These are phyloP conservation scores for Calameuta filiformis DNA, from an alignment of 2,888 invertebrate species.

Conservation along the genomic window DNA sequence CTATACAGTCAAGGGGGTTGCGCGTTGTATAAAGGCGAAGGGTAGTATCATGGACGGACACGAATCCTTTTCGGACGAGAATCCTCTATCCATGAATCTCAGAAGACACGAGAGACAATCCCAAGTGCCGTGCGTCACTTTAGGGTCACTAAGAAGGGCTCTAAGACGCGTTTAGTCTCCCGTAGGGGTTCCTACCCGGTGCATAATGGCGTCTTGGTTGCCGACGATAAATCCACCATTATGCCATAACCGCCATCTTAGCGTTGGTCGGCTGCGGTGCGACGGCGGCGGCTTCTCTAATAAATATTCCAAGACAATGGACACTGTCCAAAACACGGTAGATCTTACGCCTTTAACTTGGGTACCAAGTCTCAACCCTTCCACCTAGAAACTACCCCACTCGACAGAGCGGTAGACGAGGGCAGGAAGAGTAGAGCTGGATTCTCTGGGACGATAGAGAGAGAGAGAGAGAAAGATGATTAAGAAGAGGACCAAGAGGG, in stretches of 20 bases:
- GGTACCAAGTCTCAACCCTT: conserved; percentile 55
- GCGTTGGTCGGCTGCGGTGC: conserved; percentile 23
- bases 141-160: conserved; percentile 6
- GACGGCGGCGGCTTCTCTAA: conserved; percentile 50
- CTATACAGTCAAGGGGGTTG: no score
- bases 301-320: conserved; percentile 66
- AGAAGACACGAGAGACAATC: neutral
- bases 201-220: conserved; percentile 14
- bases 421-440: conserved; percentile 5
- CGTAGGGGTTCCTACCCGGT: conserved; percentile 14
- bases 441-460: no score
- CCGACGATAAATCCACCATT: conserved; percentile 40
- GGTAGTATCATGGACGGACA: no score
- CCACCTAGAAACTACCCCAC: conserved; percentile 6
- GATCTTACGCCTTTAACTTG: conserved; percentile 64
- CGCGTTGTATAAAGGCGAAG: no score
- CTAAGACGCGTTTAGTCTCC: conserved; percentile 14
- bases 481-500: no score
- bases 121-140: conserved; percentile 3
- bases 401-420: conserved; percentile 18
- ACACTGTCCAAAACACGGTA: conserved; percentile 66
- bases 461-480: no score
- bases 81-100: conserved; percentile 3
- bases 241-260: conserved; percentile 30
- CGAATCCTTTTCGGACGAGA: neutral